A percentile compares a stretch with the other conserved stretches of the same genome.
These are phyloP conservation scores for Osmerus mordax DNA, from an alignment of 2,113 vertebrate genomes.

Conservation along the genomic window DNA sequence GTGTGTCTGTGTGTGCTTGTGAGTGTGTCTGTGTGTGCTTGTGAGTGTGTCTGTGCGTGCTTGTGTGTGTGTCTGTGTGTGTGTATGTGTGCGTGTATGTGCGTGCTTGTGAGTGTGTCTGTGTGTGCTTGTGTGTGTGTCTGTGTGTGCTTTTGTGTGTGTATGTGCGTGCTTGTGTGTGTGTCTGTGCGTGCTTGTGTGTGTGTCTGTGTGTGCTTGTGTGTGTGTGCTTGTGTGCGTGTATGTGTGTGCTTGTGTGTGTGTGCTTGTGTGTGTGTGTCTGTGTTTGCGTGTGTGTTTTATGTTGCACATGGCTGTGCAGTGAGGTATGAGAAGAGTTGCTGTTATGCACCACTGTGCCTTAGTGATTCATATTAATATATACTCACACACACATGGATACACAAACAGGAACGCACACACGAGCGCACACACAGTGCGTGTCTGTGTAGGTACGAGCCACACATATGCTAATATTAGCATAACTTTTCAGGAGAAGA, in stretches of 20 bases:
- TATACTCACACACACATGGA: slow-evolving; percentile 27
- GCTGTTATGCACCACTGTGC: slow-evolving; percentile 3
- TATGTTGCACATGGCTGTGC: not conserved
- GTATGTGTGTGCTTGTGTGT: not conserved
- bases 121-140: not conserved
- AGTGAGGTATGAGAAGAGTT: slow-evolving; percentile 17
- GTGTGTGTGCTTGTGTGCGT: not conserved
- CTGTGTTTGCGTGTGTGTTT: not conserved
- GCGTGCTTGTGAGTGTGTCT: not conserved
- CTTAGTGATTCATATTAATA: slow-evolving; percentile 19
- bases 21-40: not conserved
- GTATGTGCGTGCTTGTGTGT: not conserved
- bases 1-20: no score
- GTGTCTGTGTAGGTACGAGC: not conserved
- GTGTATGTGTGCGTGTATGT: not conserved
- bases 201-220: not conserved
- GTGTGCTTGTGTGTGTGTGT: not conserved
- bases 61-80: not conserved
- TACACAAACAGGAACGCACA: slow-evolving; percentile 32
- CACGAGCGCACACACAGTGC: slow-evolving; percentile 35
- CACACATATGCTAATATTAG: slow-evolving; percentile 67
- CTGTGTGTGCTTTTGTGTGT: not conserved
- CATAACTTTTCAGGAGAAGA: slow-evolving; percentile 50
- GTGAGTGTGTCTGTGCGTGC: not conserved
- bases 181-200: not conserved